A percentile compares a stretch with the other conserved stretches of the same genome.
phyloP scores from a whole-genome alignment of 2,888 invertebrate species.

The Ophioninae sp. region DNA sequence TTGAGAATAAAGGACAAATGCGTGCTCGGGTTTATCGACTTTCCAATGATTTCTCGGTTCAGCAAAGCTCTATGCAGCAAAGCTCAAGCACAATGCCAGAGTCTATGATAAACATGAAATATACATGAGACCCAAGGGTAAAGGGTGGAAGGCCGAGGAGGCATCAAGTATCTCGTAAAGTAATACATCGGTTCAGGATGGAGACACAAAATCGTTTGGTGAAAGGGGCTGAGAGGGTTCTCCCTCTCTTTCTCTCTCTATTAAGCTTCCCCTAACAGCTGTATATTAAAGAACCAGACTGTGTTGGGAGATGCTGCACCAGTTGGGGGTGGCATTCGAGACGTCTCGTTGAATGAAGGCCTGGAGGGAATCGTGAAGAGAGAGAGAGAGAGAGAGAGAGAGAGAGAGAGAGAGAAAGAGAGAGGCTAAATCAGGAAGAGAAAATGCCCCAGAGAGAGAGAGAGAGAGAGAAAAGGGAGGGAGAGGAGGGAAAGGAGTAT shows the following conservation, averaged over 20 bases:
- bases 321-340: slow-evolving; percentile 52
- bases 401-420: background rate
- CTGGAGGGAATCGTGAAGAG: slow-evolving; percentile 36
- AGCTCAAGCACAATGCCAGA: slow-evolving; percentile 8
- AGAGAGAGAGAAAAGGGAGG: slow-evolving; percentile 4
- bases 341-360: slow-evolving; percentile 47
- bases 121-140: slow-evolving; percentile 20
- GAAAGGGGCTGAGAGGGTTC: slow-evolving; percentile 8
- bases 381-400: slow-evolving; percentile 13
- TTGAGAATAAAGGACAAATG: background rate
- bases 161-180: slow-evolving; percentile 25
- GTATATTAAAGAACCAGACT: slow-evolving; percentile 51
- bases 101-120: slow-evolving; percentile 23
- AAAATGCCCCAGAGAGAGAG: slow-evolving; percentile 6
- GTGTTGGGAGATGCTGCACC: slow-evolving; percentile 50
- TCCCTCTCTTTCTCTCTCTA: background rate
- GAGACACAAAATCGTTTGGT: slow-evolving; percentile 8
- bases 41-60: background rate
- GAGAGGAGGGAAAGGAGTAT: slow-evolving; percentile 37
- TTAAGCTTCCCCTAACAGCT: slow-evolving; percentile 20
- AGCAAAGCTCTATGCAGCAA: background rate
- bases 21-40: background rate
- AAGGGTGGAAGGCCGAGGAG: too few relatives aligned
- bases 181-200: slow-evolving; percentile 30
- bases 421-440: background rate